Base-by-base conservation (phyloP, 2,113 vertebrate genomes). In the Pygoscelis antarcticus region DNA sequence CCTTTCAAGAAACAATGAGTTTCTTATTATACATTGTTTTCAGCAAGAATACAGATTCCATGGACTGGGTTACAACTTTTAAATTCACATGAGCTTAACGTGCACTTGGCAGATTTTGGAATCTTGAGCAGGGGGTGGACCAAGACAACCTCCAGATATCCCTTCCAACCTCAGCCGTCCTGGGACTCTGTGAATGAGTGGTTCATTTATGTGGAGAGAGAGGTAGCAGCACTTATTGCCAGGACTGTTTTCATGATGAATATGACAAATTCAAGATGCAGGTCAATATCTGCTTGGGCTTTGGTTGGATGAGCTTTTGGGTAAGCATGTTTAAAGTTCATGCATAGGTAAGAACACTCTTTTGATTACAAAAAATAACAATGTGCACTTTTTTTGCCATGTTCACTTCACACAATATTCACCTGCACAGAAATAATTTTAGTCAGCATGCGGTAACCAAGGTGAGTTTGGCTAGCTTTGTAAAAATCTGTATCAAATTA, bases 151-250 rank as follows among this genome's bases (percentile, higher is more conserved):
- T 34, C 38, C 72, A 77, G 54, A 20, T 7, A 46, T 4, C 30
- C 32, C 23, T 44, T 54, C 36, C 54, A 89, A 27, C 26, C 26
- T 77, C 64, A 81, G 15, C 13, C 54, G 27, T 14, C 16, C 57
- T 1, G 1, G 22, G 29, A 52, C 7, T 9, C 26, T 7, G 16
- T 4, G 60, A 47, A 51, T 0, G 34, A 58, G 44, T 16, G 44
- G 55, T 13, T 66, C n/a, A 7, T 34, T 49, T 32, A 15, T 10
- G 44, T 9, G 18, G 23, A 46, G 32, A n/a, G 32, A 44, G 36
- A 42, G 23, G 21, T 5, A 80, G 72, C 11, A 62, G 57, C 36
- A 14, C 26, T 58, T 38, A 12, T 3, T 58, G 27, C 32, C 54
- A 44, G 54, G 20, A 36, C 7, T 44, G 23, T 40, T 25, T 64